These are phyloP conservation scores for Fukomys damarensis DNA, from an alignment of 2,113 vertebrate genomes.

Conservation along the genomic window DNA sequence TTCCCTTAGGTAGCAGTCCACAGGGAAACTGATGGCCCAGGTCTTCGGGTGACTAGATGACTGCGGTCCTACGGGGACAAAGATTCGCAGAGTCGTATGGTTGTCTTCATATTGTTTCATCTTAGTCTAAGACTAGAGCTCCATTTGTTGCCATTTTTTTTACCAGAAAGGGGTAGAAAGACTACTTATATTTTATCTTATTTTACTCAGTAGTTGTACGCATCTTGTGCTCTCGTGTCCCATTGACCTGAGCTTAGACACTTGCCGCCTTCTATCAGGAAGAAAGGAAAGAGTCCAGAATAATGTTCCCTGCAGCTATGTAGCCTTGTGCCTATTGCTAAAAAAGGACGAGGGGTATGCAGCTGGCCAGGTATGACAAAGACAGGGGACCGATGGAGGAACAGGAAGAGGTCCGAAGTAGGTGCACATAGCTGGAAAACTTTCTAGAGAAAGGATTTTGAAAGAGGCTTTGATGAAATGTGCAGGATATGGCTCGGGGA, in stretches of 20 bases:
- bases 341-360: not conserved
- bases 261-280: not conserved
- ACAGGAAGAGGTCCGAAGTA: not conserved
- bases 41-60: not conserved
- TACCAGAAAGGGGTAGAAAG: not conserved
- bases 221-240: not conserved
- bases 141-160: not conserved
- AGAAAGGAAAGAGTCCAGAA: not conserved
- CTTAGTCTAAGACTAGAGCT: not conserved
- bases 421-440: not conserved
- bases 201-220: not conserved
- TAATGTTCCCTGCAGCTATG: not conserved
- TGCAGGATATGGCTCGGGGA: not conserved
- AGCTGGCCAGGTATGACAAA: not conserved
- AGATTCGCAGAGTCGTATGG: not conserved
- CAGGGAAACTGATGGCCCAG: not conserved
- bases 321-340: not conserved
- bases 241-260: not conserved
- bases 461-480: conserved; percentile 9
- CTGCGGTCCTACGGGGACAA: not conserved
- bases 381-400: not conserved
- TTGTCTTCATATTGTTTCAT: not conserved
- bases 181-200: not conserved
- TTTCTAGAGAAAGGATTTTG: conserved; percentile 2
- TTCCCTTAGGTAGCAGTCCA: not conserved